phyloP scores from a whole-genome alignment of 2,113 vertebrate species.

The Girardinichthys multiradiatus region DNA sequence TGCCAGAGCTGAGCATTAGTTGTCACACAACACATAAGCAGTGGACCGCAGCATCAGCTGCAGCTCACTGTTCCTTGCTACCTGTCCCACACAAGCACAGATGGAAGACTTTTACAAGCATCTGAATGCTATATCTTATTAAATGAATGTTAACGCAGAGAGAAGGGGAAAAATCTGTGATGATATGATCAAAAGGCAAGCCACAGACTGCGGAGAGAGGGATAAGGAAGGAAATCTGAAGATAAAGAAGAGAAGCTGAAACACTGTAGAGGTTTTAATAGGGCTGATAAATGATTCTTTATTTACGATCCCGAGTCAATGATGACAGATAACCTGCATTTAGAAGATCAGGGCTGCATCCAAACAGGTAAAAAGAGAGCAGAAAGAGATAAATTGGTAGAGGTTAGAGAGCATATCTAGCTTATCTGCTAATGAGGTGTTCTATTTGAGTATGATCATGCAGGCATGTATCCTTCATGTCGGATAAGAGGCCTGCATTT shows the following conservation, averaged over 20 bases:
- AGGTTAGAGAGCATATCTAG: conserved; percentile 67
- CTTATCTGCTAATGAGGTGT: conserved; percentile 70
- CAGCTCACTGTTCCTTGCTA: conserved; percentile 15
- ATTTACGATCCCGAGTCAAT: conserved; percentile 67
- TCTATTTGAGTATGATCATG: conserved; percentile 65
- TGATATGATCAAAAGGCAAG: conserved; percentile 41
- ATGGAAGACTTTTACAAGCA: conserved; percentile 28
- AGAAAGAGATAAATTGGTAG: conserved; percentile 41
- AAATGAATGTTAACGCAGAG: conserved; percentile 30
- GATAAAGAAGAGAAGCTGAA: conserved; percentile 47
- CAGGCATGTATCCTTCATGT: conserved; percentile 66
- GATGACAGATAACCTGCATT: conserved; percentile 76
- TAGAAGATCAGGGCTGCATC: conserved; percentile 67
- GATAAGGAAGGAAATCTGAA: conserved; percentile 38
- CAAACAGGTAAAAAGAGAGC: conserved; percentile 49
- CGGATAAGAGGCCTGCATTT: conserved; percentile 50
- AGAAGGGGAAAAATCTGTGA: background rate
- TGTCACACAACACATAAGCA: background rate
- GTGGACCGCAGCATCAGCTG: background rate
- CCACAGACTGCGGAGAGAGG: conserved; percentile 36
- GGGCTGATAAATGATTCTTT: conserved; percentile 70
- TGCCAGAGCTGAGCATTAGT: conserved; percentile 16
- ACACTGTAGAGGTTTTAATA: conserved; percentile 51
- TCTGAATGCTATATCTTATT: conserved; percentile 16
- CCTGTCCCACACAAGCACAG: conserved; percentile 31